Conservation (phyloP, 2,797 vertebrate species). For the Sylvia borin region DNA sequence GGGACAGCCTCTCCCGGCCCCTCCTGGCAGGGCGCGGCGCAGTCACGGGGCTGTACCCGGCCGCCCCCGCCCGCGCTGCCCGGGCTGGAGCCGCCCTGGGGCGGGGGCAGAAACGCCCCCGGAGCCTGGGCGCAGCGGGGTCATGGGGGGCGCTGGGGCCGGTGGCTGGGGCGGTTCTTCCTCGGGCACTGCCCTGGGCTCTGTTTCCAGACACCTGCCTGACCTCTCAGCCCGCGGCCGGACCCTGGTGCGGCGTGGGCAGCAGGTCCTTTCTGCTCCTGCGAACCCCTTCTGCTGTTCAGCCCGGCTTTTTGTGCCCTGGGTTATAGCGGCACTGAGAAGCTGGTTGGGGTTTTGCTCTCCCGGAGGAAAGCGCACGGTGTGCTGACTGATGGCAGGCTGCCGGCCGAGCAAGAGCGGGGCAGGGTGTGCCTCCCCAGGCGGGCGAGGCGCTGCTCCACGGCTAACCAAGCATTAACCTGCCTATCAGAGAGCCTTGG, state of each 20-base stretch:
- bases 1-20: neutral
- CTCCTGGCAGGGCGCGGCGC: neutral
- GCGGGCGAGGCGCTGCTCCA: neutral
- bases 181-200: accelerated
- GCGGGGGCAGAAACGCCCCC: neutral
- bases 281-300: accelerated
- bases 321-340: neutral
- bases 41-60: neutral
- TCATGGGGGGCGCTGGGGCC: accelerated
- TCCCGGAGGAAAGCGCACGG: too few relatives aligned
- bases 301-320: accelerated
- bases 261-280: accelerated
- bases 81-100: neutral
- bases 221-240: accelerated
- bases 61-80: neutral
- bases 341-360: accelerated
- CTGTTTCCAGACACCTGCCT: accelerated
- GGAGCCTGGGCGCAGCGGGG: accelerated
- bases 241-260: accelerated
- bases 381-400: accelerated
- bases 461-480: accelerated
- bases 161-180: accelerated
- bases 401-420: too few relatives aligned
- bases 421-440: too few relatives aligned
- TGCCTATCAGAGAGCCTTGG: accelerated